Percentiles rank a stretch among this genome's conserved stretches.
phyloP scores from a whole-genome alignment of 2,797 vertebrate species.

The Tragopan temminckii region DNA sequence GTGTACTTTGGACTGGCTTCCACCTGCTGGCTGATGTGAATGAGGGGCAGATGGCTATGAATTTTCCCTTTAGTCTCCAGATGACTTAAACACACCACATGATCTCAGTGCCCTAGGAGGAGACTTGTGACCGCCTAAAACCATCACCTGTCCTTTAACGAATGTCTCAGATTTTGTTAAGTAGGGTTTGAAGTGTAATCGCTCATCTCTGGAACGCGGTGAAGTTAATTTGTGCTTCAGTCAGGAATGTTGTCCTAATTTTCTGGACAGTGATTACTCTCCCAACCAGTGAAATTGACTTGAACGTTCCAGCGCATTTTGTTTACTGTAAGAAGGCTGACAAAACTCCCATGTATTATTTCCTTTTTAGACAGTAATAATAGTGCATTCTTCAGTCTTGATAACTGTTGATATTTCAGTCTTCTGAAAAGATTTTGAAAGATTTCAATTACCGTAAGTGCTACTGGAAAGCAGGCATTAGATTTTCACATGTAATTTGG shows the following conservation, averaged over 20 bases:
- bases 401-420: constrained; percentile 26
- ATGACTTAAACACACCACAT: constrained; percentile 51
- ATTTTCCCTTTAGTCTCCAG: constrained; percentile 55
- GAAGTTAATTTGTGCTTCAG: constrained; percentile 61
- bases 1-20: constrained; percentile 53
- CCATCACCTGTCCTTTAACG: constrained; percentile 40
- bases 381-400: constrained; percentile 9
- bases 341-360: constrained; percentile 46
- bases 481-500: neutral
- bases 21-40: constrained; percentile 66
- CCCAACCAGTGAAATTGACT: constrained; percentile 49
- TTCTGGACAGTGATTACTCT: constrained; percentile 58
- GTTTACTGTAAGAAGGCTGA: constrained; percentile 42
- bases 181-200: constrained; percentile 34
- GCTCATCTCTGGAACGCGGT: constrained; percentile 21
- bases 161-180: constrained; percentile 30
- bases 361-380: constrained; percentile 27
- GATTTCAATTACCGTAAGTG: neutral
- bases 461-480: neutral
- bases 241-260: constrained; percentile 58
- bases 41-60: constrained; percentile 51
- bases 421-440: constrained; percentile 44
- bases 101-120: constrained; percentile 41
- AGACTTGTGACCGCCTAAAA: constrained; percentile 53
- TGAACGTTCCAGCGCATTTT: constrained; percentile 50